Evolutionary conservation across 2,888 invertebrate genomes (phyloP).

Genomic region (Heliconius ismenius): DNA sequence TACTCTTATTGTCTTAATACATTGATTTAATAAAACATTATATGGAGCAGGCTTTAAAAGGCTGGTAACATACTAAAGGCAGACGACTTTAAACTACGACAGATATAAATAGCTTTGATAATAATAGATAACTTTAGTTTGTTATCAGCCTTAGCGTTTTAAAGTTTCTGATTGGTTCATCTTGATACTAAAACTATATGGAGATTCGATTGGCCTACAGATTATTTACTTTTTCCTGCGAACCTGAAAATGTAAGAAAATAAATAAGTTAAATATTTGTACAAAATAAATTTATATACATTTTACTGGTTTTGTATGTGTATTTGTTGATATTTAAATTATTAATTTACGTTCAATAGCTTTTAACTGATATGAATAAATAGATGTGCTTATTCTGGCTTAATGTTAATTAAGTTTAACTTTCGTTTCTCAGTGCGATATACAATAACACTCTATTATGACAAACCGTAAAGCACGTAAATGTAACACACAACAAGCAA

Average conservation of each 20-base stretch:
- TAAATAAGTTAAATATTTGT: background rate
- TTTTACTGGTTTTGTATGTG: no score
- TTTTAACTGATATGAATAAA: no score
- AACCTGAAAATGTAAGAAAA: background rate
- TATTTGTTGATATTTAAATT: no score
- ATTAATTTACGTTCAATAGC: no score
- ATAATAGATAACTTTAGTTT: conserved; percentile 1
- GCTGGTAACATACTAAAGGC: conserved; percentile 25
- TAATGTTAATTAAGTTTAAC: no score
- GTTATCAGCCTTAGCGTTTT: conserved; percentile 4
- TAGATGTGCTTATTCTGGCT: no score
- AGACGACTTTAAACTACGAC: conserved; percentile 15
- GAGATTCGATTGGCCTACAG: background rate
- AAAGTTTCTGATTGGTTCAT: background rate
- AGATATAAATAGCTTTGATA: conserved; percentile 21
- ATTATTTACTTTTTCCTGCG: conserved; percentile 5
- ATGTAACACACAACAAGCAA: no score
- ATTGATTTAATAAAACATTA: conserved; percentile 41
- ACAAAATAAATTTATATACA: background rate
- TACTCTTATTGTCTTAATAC: conserved; percentile 42
- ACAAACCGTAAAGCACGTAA: no score
- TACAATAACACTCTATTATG: no score
- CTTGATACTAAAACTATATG: conserved; percentile 8
- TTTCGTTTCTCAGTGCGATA: no score
- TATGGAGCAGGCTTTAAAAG: conserved; percentile 26